Conservation (phyloP, 2,113 vertebrate genomes). For the Cisticola juncidis region DNA sequence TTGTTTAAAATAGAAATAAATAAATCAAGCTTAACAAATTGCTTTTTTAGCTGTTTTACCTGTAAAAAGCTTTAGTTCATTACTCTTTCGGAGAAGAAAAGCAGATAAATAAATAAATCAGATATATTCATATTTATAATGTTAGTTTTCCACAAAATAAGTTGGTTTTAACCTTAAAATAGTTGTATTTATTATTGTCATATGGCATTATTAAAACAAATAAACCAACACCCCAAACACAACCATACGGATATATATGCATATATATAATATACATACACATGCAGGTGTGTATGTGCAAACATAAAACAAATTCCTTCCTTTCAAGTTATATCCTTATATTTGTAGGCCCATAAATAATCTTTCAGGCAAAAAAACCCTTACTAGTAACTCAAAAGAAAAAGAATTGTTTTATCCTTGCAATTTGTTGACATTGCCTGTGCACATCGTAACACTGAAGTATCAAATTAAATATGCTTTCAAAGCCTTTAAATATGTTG, state of each 20-base stretch:
- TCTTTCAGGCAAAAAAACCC: not conserved
- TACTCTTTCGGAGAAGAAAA: not conserved
- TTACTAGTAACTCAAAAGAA: not conserved
- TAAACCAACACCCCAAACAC: not conserved
- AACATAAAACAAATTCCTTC: not conserved
- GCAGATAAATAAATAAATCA: not conserved
- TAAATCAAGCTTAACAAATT: not conserved
- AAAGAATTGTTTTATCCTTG: not conserved
- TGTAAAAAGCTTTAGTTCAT: not conserved
- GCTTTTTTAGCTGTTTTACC: not conserved
- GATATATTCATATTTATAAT: not conserved
- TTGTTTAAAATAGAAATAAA: constrained; percentile 1
- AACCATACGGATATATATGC: not conserved
- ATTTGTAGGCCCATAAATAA: not conserved
- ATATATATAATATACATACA: not conserved
- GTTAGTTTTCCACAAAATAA: not conserved
- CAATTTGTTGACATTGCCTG: not conserved
- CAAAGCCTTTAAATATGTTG: not conserved
- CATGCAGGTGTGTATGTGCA: not conserved
- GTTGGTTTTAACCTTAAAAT: not conserved
- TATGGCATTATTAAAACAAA: not conserved
- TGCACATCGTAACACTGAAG: not conserved
- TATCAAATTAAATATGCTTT: not conserved
- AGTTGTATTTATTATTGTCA: not conserved
- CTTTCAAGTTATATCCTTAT: not conserved